These are phyloP conservation scores for Dicycla oo DNA, from an alignment of 2,888 invertebrate species.

Conservation along the genomic window DNA sequence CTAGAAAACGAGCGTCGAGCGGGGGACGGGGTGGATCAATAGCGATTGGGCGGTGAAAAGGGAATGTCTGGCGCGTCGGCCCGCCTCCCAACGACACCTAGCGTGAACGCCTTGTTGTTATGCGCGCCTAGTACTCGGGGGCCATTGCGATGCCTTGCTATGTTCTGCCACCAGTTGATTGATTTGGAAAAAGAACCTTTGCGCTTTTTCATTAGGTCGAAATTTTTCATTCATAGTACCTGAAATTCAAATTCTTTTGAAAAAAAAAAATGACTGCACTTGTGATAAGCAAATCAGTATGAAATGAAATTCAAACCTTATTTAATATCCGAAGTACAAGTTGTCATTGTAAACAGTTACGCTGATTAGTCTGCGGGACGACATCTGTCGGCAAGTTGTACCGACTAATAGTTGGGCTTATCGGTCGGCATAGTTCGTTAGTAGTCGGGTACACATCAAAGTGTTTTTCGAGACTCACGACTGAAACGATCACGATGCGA, in stretches of 20 bases:
- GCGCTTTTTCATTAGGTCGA: conserved; percentile 15
- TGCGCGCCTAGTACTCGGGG: conserved; percentile 85
- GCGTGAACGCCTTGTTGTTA: conserved; percentile 86
- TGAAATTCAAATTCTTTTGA: not conserved
- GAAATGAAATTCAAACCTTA: conserved; percentile 32
- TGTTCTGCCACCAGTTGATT: conserved; percentile 68
- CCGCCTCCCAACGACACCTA: conserved; percentile 86
- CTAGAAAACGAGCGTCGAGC: conserved; percentile 68
- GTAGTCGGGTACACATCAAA: conserved; percentile 84
- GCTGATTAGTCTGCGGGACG: conserved; percentile 74
- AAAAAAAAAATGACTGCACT: not conserved
- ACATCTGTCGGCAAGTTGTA: conserved; percentile 75
- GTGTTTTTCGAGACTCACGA: conserved; percentile 83
- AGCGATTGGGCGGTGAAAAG: conserved; percentile 84
- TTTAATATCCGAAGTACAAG: conserved; percentile 59
- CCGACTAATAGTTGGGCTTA: conserved; percentile 74
- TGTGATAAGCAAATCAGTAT: conserved; percentile 4
- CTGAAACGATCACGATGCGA: conserved; percentile 80
- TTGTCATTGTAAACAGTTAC: conserved; percentile 73
- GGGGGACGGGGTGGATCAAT: conserved; percentile 82
- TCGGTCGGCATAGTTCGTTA: conserved; percentile 83
- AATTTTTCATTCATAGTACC: not conserved
- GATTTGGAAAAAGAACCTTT: conserved; percentile 42
- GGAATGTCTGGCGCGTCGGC: conserved; percentile 86
- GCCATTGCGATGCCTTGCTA: conserved; percentile 76